A percentile compares a stretch with the other conserved stretches of the same genome.
These are phyloP conservation scores for Danio jaintianensis DNA, from an alignment of 2,797 vertebrate species.

Conservation along the genomic window DNA sequence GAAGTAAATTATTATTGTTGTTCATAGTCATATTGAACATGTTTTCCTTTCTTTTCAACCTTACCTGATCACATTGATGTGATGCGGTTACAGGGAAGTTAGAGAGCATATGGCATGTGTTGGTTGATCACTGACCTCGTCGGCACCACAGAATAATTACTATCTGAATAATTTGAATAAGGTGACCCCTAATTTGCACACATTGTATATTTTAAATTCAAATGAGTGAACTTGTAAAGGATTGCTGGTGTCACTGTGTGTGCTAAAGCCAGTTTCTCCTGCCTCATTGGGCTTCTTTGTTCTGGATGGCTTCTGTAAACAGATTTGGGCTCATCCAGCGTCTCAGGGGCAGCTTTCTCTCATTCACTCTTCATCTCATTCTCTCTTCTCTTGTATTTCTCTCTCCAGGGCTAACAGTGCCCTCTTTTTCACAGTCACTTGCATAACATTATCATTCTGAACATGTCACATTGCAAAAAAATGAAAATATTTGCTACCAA, in stretches of 20 bases:
- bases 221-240: slow-evolving; percentile 5
- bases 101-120: slow-evolving; percentile 18
- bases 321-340: slow-evolving; percentile 40
- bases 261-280: slow-evolving; percentile 7
- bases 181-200: slow-evolving; percentile 32
- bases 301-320: slow-evolving; percentile 44
- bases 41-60: not conserved
- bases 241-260: not conserved
- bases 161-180: slow-evolving; percentile 30
- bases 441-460: slow-evolving; percentile 28
- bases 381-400: slow-evolving; percentile 34
- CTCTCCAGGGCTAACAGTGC: slow-evolving; percentile 32
- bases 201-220: not conserved
- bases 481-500: slow-evolving; percentile 1
- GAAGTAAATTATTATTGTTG: not conserved
- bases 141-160: not conserved
- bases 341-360: slow-evolving; percentile 41
- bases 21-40: not conserved
- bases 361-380: slow-evolving; percentile 8
- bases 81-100: slow-evolving; percentile 3
- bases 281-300: slow-evolving; percentile 28
- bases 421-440: slow-evolving; percentile 47
- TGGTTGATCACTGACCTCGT: slow-evolving; percentile 2
- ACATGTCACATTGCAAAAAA: slow-evolving; percentile 8
- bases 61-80: not conserved